Base-by-base conservation (phyloP, 2,888 invertebrate genomes). In the Acronicta alni region DNA sequence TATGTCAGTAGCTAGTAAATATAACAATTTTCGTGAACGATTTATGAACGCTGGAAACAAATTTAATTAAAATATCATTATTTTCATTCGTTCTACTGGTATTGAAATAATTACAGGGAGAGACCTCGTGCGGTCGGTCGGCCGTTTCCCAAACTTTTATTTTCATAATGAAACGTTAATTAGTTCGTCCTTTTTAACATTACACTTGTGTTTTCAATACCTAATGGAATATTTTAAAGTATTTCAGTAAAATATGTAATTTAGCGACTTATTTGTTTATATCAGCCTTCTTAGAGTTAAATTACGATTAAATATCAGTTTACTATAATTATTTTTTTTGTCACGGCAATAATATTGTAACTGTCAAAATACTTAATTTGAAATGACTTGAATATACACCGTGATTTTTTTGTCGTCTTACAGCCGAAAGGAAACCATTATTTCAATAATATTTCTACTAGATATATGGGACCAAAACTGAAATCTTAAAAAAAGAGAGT, bases 151-250 rank as follows among this genome's bases (percentile, higher is more conserved):
- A 32, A 49, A 37, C n/a, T 44, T 39, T 17, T 49, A 16, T 23
- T 45, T 30, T 46, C 43, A 41, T 54, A 37, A 63, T 57, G 35
- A 56, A 47, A 48, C 9, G 16, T 54, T 61, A 52, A 64, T 59
- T 46, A 49, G 18, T 37, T 46, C 2, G n/a, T 26, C 20, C 16
- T 9, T 58, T 53, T 61, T n/a, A 35, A 15, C 3, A 17, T 37
- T n/a, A 45, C 16, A 57, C 17, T 35, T 35, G 41, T 41, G 37
- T 41, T 18, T 9, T 23, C 16, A 38, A 45, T 35, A 35, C 35
- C 0, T 35, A n/a, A 35, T 35, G 14, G 35, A 35, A 35, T 35
- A n/a, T 6, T 35, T 14, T n/a, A 32, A 32, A 14, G 3, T 14
- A 32, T 14, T n/a, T n/a, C n/a, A n/a, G n/a, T n/a, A n/a, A n/a